Evolutionary conservation across 1,140 invertebrate species (phyloP).

Genomic region (Mylabris phalerata): DNA sequence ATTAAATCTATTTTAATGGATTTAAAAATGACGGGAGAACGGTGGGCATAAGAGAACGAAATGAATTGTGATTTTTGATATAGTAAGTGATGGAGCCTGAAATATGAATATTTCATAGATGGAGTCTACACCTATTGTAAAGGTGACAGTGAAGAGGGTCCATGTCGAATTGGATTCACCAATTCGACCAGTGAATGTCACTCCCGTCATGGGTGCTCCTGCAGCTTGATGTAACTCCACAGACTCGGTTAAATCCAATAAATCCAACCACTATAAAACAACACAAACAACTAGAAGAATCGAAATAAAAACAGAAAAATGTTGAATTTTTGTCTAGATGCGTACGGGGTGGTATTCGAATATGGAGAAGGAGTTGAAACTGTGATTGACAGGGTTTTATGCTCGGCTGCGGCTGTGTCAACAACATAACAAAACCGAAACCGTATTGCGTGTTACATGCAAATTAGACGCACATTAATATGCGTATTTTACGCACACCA

Average conservation of each 20-base stretch:
- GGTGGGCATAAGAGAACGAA: too few relatives aligned
- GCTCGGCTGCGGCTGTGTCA: conserved; percentile 33
- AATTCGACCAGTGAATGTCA: conserved; percentile 21
- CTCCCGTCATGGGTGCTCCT: conserved; percentile 14
- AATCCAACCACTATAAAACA: too few relatives aligned
- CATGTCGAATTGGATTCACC: conserved; percentile 29
- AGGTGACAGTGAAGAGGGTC: conserved; percentile 36
- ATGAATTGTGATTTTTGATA: too few relatives aligned
- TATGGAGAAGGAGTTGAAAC: conserved; percentile 1
- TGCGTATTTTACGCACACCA: conserved; percentile 35
- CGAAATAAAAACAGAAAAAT: too few relatives aligned
- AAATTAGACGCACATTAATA: conserved; percentile 37
- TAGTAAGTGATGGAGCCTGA: neutral
- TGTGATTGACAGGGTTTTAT: conserved; percentile 30
- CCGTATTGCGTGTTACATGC: conserved; percentile 38
- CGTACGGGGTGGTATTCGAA: too few relatives aligned
- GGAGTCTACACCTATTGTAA: conserved; percentile 36
- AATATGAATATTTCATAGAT: conserved; percentile 32
- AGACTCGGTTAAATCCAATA: too few relatives aligned
- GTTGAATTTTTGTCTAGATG: too few relatives aligned
- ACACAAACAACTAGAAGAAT: too few relatives aligned
- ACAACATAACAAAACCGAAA: conserved; percentile 19
- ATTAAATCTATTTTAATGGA: too few relatives aligned
- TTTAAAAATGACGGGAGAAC: too few relatives aligned
- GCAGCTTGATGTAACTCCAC: neutral